Percentiles rank a stretch among this genome's conserved stretches.
Evolutionary conservation across 2,113 vertebrate genomes (phyloP).

Genomic region (Toxostoma redivivum): DNA sequence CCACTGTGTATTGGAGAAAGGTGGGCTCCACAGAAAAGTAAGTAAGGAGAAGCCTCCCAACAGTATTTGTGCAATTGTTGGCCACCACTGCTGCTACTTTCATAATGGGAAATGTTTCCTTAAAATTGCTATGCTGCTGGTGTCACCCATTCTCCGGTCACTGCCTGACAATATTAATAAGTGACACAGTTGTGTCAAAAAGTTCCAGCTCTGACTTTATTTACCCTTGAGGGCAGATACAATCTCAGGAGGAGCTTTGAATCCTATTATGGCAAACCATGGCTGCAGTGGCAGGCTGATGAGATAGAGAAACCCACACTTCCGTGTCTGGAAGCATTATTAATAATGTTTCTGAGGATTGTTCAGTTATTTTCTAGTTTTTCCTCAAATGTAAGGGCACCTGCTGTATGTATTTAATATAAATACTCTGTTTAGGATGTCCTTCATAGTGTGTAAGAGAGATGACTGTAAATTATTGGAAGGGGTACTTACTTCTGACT

Average conservation of each 20-base stretch:
- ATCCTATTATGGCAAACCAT: background rate
- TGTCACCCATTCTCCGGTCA: background rate
- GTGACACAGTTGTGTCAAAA: constrained; percentile 17
- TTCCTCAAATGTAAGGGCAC: background rate
- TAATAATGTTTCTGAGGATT: background rate
- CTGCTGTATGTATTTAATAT: background rate
- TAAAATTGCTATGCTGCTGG: background rate
- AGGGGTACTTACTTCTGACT: background rate
- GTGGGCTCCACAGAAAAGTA: background rate
- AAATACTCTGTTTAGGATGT: background rate
- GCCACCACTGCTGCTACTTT: background rate
- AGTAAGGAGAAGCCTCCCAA: background rate
- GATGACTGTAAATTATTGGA: background rate
- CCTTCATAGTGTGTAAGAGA: background rate
- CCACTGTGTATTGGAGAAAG: background rate
- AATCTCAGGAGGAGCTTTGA: background rate
- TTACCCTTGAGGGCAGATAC: constrained; percentile 21
- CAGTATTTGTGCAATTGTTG: background rate
- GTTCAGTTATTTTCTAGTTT: background rate
- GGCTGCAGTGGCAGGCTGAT: background rate
- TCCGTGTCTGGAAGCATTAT: background rate
- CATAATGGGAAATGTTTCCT: background rate
- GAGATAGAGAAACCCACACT: background rate
- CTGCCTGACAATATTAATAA: constrained; percentile 3
- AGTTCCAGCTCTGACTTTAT: background rate